Percentiles rank a stretch among this genome's conserved stretches.
phyloP scores from a whole-genome alignment of 2,113 vertebrate genomes.

The Ondatra zibethicus region DNA sequence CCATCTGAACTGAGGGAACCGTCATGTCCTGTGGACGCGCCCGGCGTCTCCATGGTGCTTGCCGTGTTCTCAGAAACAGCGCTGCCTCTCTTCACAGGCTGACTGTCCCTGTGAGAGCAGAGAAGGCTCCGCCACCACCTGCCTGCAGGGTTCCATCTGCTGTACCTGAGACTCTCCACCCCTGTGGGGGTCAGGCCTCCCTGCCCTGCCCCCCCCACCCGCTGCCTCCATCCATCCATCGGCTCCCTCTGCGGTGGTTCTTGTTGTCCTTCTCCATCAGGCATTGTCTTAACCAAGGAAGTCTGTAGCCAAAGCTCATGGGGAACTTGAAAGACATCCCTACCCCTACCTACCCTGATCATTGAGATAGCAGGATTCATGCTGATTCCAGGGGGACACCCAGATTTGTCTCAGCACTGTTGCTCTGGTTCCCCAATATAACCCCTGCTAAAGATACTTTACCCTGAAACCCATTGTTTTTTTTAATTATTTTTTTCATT shows the following conservation, averaged over 20 bases:
- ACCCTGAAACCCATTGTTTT: not conserved
- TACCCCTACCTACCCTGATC: too few species aligned
- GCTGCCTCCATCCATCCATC: accelerated
- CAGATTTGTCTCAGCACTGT: not conserved
- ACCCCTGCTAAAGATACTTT: accelerated
- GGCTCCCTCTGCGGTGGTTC: too few species aligned
- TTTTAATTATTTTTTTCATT: not conserved
- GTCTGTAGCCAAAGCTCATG: not conserved
- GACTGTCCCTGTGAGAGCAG: not conserved
- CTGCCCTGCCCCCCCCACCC: too few species aligned
- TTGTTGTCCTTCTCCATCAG: accelerated
- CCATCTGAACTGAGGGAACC: not conserved
- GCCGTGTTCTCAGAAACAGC: not conserved
- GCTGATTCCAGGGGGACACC: not conserved
- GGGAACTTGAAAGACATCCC: not conserved
- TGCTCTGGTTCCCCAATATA: not conserved
- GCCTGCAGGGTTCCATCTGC: not conserved
- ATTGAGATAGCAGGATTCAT: not conserved
- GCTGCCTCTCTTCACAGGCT: not conserved
- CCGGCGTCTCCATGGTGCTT: accelerated
- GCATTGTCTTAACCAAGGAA: not conserved
- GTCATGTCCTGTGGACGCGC: not conserved
- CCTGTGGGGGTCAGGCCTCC: not conserved
- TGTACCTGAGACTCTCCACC: not conserved
- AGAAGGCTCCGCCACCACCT: accelerated